Evolutionary conservation across 2,888 invertebrate species (phyloP).

Genomic region (Plebejus argus): DNA sequence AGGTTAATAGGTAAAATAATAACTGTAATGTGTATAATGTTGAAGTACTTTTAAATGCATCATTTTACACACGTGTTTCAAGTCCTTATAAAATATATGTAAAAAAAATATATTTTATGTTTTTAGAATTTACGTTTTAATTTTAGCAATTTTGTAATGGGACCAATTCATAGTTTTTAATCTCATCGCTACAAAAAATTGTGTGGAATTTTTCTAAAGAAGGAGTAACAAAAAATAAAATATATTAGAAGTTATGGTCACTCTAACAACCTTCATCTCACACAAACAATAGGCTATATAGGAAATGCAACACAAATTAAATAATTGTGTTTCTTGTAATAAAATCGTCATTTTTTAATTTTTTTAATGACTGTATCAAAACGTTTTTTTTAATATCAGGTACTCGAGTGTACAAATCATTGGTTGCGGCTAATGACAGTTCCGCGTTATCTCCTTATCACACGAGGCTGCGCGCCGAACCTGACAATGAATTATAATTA

Average conservation of each 20-base stretch:
- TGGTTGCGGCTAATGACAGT: slow-evolving; percentile 55
- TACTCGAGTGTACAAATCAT: slow-evolving; percentile 37
- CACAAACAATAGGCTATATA: slow-evolving; percentile 23
- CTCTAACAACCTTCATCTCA: slow-evolving; percentile 37
- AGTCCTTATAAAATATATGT: background rate
- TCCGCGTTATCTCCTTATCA: slow-evolving; percentile 72
- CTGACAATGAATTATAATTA: slow-evolving; percentile 75
- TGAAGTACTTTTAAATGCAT: slow-evolving; percentile 10
- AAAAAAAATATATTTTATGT: background rate
- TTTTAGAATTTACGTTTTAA: too few relatives aligned
- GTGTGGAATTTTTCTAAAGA: background rate
- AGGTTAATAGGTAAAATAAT: slow-evolving; percentile 21
- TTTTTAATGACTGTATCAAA: background rate
- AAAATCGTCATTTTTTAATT: background rate
- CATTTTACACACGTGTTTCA: background rate
- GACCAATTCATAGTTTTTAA: too few relatives aligned
- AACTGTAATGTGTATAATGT: background rate
- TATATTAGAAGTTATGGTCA: slow-evolving; percentile 39
- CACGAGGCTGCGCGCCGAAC: slow-evolving; percentile 69
- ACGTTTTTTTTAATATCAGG: background rate
- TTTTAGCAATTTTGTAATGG: too few relatives aligned
- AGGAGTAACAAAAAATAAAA: background rate
- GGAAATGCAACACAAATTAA: slow-evolving; percentile 14
- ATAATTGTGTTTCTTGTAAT: slow-evolving; percentile 23
- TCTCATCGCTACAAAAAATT: too few relatives aligned